Conservation (phyloP, 2,797 vertebrate genomes). For the Parauchenoglanis punctatus region DNA sequence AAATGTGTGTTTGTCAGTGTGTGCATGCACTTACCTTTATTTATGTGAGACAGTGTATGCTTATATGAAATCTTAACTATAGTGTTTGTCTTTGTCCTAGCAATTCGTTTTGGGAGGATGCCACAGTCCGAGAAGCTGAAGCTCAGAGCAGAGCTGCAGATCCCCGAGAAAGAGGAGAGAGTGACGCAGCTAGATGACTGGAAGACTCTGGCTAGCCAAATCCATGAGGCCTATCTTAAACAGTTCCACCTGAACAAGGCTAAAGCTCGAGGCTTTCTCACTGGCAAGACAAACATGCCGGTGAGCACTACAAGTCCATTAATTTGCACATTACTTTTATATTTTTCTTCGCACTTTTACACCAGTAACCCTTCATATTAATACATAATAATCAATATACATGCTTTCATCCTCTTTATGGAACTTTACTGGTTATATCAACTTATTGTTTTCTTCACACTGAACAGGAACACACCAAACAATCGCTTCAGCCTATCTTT, state of each 20-base stretch:
- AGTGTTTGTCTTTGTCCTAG: slow-evolving; percentile 65
- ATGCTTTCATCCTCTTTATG: not conserved
- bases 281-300: slow-evolving; percentile 85
- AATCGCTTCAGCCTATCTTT: not conserved
- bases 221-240: slow-evolving; percentile 92
- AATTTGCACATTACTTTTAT: not conserved
- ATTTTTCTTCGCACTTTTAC: not conserved
- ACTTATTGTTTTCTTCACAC: not conserved
- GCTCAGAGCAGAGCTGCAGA: slow-evolving; percentile 86
- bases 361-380: not conserved
- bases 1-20: not conserved
- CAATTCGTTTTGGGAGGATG: slow-evolving; percentile 95
- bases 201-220: slow-evolving; percentile 83
- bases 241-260: slow-evolving; percentile 97
- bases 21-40: not conserved
- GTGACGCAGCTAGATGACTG: slow-evolving; percentile 81
- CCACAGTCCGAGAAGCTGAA: slow-evolving; percentile 93
- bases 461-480: not conserved
- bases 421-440: not conserved
- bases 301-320: slow-evolving; percentile 71
- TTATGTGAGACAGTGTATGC: slow-evolving; percentile 6
- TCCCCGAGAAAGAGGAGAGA: slow-evolving; percentile 76
- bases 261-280: slow-evolving; percentile 90
- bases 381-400: not conserved
- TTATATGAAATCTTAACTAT: not conserved